Conservation (phyloP, 2,113 vertebrate species). For the Mugil cephalus region DNA sequence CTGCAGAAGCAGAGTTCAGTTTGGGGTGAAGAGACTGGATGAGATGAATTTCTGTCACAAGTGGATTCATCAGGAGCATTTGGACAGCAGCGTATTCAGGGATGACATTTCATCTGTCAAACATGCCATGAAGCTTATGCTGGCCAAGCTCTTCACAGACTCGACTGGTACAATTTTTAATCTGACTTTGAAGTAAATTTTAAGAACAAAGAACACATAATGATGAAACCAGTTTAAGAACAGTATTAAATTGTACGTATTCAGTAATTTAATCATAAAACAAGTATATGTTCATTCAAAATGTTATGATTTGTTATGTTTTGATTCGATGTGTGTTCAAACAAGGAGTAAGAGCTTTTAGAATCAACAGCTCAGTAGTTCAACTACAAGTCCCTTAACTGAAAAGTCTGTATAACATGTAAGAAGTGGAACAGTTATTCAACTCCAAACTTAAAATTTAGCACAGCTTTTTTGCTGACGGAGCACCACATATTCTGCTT, state of each 20-base stretch:
- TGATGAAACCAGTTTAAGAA: background rate
- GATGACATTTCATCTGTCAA: conserved; percentile 48
- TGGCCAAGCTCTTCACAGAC: conserved; percentile 1
- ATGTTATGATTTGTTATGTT: too few species aligned
- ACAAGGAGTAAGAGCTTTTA: conserved; percentile 4
- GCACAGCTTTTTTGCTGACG: background rate
- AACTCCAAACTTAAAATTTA: background rate
- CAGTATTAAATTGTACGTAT: background rate
- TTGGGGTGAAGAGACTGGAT: conserved; percentile 5
- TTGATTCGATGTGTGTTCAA: background rate
- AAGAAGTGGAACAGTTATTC: background rate
- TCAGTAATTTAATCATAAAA: too few species aligned
- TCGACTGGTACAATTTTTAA: background rate
- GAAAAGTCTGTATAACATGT: conserved; percentile 11
- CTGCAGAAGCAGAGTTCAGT: conserved; percentile 6
- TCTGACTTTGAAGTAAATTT: background rate
- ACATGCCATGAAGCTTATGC: conserved; percentile 29
- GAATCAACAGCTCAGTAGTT: conserved; percentile 14
- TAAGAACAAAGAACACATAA: background rate
- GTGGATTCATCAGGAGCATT: conserved; percentile 33
- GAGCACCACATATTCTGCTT: background rate
- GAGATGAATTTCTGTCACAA: conserved; percentile 38
- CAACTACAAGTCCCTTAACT: background rate
- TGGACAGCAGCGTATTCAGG: conserved; percentile 38
- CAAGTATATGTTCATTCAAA: too few species aligned